These are phyloP conservation scores for Chaitophorus viminalis DNA, from an alignment of 2,888 invertebrate species.

Conservation along the genomic window DNA sequence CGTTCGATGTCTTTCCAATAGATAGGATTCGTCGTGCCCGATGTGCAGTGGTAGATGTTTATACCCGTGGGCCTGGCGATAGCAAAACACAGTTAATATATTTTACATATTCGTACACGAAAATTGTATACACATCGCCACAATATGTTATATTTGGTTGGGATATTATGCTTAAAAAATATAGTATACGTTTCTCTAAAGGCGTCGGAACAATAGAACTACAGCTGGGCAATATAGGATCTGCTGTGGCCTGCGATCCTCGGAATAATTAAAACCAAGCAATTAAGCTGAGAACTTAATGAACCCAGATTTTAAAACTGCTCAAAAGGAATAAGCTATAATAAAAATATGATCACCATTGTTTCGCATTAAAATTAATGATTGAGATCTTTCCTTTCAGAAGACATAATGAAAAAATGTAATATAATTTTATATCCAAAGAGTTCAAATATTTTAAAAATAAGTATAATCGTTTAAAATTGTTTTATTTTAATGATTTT, in stretches of 20 bases:
- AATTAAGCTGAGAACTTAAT: background rate
- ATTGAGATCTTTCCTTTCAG: too few relatives aligned
- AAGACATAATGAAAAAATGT: too few relatives aligned
- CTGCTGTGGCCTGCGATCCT: background rate
- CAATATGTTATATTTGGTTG: background rate
- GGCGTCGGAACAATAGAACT: background rate
- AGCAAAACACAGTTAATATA: background rate
- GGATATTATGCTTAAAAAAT: background rate
- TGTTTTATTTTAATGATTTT: background rate
- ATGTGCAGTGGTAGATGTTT: slow-evolving; percentile 73
- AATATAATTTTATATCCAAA: background rate
- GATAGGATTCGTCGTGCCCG: slow-evolving; percentile 72
- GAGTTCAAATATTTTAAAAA: background rate
- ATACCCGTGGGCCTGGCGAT: slow-evolving; percentile 67
- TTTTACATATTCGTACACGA: background rate
- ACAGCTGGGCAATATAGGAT: background rate
- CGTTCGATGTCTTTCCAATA: slow-evolving; percentile 72
- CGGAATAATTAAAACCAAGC: background rate
- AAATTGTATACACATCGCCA: background rate
- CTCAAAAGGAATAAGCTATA: too few relatives aligned
- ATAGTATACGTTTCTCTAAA: background rate
- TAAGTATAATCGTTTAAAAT: background rate
- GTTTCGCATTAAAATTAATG: too few relatives aligned
- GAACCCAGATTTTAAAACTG: background rate
- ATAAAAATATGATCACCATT: too few relatives aligned